Base-by-base conservation (phyloP, 2,888 invertebrate genomes). In the Drosophila kambysellisi region DNA sequence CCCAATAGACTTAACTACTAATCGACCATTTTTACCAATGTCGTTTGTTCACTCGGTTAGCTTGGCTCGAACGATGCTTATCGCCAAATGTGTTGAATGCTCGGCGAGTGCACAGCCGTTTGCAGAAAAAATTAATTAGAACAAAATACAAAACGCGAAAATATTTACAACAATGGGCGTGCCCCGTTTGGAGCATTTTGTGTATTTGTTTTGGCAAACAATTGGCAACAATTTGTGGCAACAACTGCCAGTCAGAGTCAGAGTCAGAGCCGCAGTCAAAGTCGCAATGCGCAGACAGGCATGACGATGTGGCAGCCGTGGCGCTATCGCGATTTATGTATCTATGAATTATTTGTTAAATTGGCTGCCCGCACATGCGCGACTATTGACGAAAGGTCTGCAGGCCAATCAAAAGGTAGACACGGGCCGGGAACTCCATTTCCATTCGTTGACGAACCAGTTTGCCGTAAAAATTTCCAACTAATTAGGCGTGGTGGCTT, bases 401-500 rank as follows among this genome's bases (percentile, higher is more conserved):
- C 61, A 53, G 77, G 35, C 81, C 81, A 78, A 80, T 80, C 81
- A 73, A 57, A 51, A 56, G 73, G 58, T 43, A 48, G 30, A 12
- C 37, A 54, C 8, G 32, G 12, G 56, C 72, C 25, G 54, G 54
- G 63, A 50, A 50, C 56, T 50, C 41, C 50, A 68, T 29, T 32
- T 57, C 17, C 15, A 51, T 32, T 56, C 17, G 43, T 32, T 59
- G 61, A 32, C 29, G 37, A 66, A 88, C 85, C 79, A 71, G 85
- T 89, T 85, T 17, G 35, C 46, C 29, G 25, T 64, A 20, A 73
- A 76, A 76, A 86, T 82, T 82, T 85, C 58, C 90, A 86, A 82
- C 87, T 87, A 87, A 87, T 87, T 90, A 87, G 87, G 87, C 89
- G 90, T 88, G 89, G 82, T 90, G 67, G 89, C 90, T 90, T 83